Evolutionary conservation across 2,797 vertebrate genomes (phyloP), one percentile per base, ranked within the genome.

Genomic region (Zalophus californianus): DNA sequence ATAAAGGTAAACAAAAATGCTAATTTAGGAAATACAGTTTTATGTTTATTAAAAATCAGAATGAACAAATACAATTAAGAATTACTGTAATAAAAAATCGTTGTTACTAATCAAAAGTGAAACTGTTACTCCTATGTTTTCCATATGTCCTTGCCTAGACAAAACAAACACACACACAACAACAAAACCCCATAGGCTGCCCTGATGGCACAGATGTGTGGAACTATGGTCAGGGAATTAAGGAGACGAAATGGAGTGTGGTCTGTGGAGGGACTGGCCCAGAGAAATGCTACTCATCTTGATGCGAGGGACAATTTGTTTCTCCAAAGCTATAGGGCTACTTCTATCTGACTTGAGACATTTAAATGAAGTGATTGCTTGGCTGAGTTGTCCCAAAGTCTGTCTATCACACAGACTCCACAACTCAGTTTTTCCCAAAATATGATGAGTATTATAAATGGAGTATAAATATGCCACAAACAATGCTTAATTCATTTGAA

Each of bases 1-100:
- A 56, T 52, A 83, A 78, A 77, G 10, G 27, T 64, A 80, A 90
- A 90, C n/a, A 79, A 95, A 94, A 84, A 58, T 52, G 32, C 52
- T 35, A 15, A 58, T 48, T 92, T 66, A 79, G 25, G 23, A 87
- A 94, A 85, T 27, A 23, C 0, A n/a, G 9, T 64, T 86, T 84
- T 75, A 29, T 87, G 73, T 48, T 90, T 35, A 70, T 44, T 41
- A 91, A 80, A 78, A 90, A 72, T 73, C 10, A 66, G 64, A 88
- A 52, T 78, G 77, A 82, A 35, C 50, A 41, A 87, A 20, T 48
- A 86, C 2, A 27, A 20, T 73, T 84, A 70, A 35, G 52, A 75
- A 91, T 93, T 88, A 66, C 1, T 3, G 4, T 84, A 75, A 44
- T 10, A 64, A 85, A 21, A 15, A 78, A 52, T 75, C 75, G 29